A percentile compares a stretch with the other conserved stretches of the same genome.
Conservation (phyloP, 1,140 invertebrate species). For the Neotoxoptera formosana region DNA sequence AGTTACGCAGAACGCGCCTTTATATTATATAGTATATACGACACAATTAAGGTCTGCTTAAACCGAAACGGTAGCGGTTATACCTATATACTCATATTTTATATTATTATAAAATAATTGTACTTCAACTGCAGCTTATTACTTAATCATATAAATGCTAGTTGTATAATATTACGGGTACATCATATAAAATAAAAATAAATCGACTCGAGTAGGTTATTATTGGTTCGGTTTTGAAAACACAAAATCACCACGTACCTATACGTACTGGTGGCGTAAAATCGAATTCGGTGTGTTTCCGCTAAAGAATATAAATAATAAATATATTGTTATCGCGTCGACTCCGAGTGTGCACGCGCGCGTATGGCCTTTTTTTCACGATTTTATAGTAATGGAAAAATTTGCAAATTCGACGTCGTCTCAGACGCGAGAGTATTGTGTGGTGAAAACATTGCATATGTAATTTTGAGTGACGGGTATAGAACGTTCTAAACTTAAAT, state of each 20-base stretch:
- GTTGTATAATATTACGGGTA: background rate
- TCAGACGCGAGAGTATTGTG: background rate
- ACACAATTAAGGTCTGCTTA: no score
- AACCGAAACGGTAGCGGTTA: no score
- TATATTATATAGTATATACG: no score
- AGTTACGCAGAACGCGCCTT: background rate
- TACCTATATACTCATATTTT: no score
- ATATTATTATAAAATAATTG: background rate
- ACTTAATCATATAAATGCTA: background rate
- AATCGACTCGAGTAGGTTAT: background rate
- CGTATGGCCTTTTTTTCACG: background rate
- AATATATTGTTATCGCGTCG: constrained; percentile 1
- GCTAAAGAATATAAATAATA: background rate
- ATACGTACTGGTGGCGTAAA: background rate
- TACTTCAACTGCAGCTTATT: background rate
- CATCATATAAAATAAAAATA: background rate
- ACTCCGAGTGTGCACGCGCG: background rate
- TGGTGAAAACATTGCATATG: background rate
- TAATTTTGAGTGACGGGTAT: background rate
- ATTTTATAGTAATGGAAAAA: constrained; percentile 35
- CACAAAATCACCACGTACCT: background rate
- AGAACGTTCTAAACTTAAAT: background rate
- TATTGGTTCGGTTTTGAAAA: background rate
- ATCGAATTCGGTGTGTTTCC: background rate
- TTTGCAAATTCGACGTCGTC: background rate